Evolutionary conservation across 2,797 vertebrate species (phyloP).

Genomic region (Micromesistius poutassou): DNA sequence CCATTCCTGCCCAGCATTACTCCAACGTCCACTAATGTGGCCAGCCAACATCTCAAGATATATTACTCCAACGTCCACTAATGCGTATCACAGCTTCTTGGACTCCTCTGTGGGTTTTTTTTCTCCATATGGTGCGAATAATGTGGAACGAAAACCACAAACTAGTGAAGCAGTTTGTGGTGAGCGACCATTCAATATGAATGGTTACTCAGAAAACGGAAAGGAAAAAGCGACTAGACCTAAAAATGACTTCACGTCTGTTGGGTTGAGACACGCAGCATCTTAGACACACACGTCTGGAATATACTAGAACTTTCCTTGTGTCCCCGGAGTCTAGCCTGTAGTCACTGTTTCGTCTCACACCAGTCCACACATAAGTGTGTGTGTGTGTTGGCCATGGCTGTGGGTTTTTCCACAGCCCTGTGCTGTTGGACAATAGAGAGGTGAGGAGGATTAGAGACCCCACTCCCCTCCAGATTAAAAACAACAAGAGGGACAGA

Average conservation of each 20-base stretch:
- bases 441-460: background rate
- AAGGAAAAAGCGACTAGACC: slow-evolving; percentile 5
- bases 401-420: background rate
- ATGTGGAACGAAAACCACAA: slow-evolving; percentile 66
- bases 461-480: background rate
- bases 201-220: slow-evolving; percentile 31
- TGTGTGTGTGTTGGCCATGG: background rate
- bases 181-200: slow-evolving; percentile 51
- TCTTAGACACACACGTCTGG: slow-evolving; percentile 32
- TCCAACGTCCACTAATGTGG: too few species aligned
- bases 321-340: background rate
- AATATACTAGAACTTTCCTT: background rate
- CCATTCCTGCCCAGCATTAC: too few species aligned
- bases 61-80: slow-evolving; percentile 37
- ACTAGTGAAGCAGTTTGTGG: slow-evolving; percentile 56
- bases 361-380: background rate
- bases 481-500: background rate
- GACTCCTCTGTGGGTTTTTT: slow-evolving; percentile 12
- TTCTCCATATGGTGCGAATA: slow-evolving; percentile 47
- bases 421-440: background rate
- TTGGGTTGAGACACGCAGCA: slow-evolving; percentile 22
- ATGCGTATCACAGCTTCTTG: slow-evolving; percentile 62
- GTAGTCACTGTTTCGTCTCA: background rate
- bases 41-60: slow-evolving; percentile 25
- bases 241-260: slow-evolving; percentile 23